Base-by-base conservation (phyloP, 1,140 invertebrate genomes). In the Antheraea pernyi region DNA sequence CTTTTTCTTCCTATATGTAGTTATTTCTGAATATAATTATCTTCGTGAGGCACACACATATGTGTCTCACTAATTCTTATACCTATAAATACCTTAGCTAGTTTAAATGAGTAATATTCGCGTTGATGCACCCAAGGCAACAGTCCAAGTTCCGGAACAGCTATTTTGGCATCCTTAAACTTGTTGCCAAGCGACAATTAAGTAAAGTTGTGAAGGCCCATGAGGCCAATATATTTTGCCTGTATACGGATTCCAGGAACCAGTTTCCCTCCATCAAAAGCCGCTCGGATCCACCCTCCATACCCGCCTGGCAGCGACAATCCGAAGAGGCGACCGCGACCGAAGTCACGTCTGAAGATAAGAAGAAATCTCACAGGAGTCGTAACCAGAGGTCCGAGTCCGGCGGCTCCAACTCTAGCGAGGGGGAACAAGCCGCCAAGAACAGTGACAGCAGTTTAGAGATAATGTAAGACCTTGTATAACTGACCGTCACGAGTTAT, bases 221-320 rank as follows among this genome's bases (percentile, higher is more conserved):
- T n/a, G n/a, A n/a, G n/a, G n/a, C n/a, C n/a, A n/a, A n/a, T n/a
- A n/a, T n/a, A n/a, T 2, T 30, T 4, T 30, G 4, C 22, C 22
- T 30, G 22, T 4, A 30, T 30, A 30, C 22, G 22, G 22, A 30
- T 67, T 63, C 37, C 79, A 95, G 95, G 75, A 96, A 96, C 85
- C 96, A 97, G 88, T 97, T 97, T 83, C 95, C 96, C 18, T 88
- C 93, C 0, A 89, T 94, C 4, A 93, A 93, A 71, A 92, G 82
- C n/a, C 89, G 93, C 10, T 93, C 95, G 3, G 94, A 95, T 11
- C 95, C 95, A 7, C 94, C 95, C 10, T 96, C 95, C 1, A 96
- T 97, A 71, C 96, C 96, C 30, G 93, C 95, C 10, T 97, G 96
- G 96, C 96, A 97, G 84, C 91, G 96, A 48, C 93, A 94, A n/a